Base-by-base conservation (phyloP, 2,888 invertebrate species). In the Spodoptera exigua region DNA sequence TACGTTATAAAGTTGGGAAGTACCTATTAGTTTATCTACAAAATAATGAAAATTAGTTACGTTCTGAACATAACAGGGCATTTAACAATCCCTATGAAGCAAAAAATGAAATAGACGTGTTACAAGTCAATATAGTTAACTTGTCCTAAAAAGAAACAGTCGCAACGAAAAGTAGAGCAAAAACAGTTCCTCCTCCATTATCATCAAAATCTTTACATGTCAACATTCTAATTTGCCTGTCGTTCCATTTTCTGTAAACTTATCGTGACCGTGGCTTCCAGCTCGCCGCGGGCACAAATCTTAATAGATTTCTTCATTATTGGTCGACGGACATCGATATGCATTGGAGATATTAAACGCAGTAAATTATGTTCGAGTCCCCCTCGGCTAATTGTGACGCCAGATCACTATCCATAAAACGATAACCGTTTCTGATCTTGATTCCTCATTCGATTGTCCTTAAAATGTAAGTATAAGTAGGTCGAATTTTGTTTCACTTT, bases 291-390 rank as follows among this genome's bases (percentile, higher is more conserved):
- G 73, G 70, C 70, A 21, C 63, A 58, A 65, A 61, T 46, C 76
- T 76, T 82, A 84, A 84, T 82, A 80, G 83, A 84, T 82, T 82
- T 84, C 82, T 84, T 84, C 80, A 84, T 84, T 81, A 81, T 69
- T 68, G 55, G 66, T 70, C 61, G 70, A 70, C 61, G 65, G 46
- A 67, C 52, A 62, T 75, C 78, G 76, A 80, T 76, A 68, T 76
- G 57, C 57, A 63, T 73, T 70, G 77, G 74, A 55, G 70, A 73
- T 79, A 77, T 74, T 78, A 76, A 74, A 74, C 65, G 54, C 68
- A 52, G 70, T 78, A 74, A 77, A 80, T 78, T 80, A 74, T 70
- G 58, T 36, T 44, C 54, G 40, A 55, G 59, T 69, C 66, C 78
- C 83, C 81, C 57, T 62, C 52, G 80, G 84, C 79, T 64, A 49